Evolutionary conservation across 2,797 vertebrate genomes (phyloP).

Genomic region (Gymnodraco acuticeps): DNA sequence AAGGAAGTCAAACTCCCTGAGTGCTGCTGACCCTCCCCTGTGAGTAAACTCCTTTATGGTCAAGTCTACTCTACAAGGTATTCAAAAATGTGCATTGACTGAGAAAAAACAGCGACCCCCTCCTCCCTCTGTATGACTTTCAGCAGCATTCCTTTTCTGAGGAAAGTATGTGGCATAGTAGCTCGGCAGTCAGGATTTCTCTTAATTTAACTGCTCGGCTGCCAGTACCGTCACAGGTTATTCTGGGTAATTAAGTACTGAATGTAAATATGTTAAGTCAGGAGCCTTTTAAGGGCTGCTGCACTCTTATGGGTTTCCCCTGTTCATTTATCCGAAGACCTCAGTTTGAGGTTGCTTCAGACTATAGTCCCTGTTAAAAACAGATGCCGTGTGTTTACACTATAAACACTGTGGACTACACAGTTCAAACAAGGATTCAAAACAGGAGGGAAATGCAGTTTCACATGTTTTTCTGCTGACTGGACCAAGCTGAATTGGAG

Average conservation of each 20-base stretch:
- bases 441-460: constrained; percentile 9
- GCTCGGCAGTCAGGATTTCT: constrained; percentile 79
- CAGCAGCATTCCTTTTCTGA: constrained; percentile 77
- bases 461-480: constrained; percentile 29
- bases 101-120: constrained; percentile 54
- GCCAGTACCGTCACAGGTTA: constrained; percentile 67
- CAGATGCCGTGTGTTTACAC: constrained; percentile 50
- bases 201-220: constrained; percentile 67
- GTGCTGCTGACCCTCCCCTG: neutral
- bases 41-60: constrained; percentile 18
- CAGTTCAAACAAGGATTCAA: constrained; percentile 35
- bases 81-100: constrained; percentile 64
- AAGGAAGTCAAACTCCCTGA: neutral
- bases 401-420: constrained; percentile 40
- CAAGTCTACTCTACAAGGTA: constrained; percentile 45
- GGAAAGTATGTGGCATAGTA: constrained; percentile 79
- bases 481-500: neutral
- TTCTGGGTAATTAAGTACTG: constrained; percentile 70
- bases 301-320: constrained; percentile 6
- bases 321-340: constrained; percentile 6
- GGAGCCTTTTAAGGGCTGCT: constrained; percentile 50
- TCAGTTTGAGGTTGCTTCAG: constrained; percentile 14
- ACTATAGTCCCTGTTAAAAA: constrained; percentile 28
- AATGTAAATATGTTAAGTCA: constrained; percentile 65
- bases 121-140: constrained; percentile 50